Base-by-base conservation (phyloP, 2,113 vertebrate species). In the Camelus dromedarius region DNA sequence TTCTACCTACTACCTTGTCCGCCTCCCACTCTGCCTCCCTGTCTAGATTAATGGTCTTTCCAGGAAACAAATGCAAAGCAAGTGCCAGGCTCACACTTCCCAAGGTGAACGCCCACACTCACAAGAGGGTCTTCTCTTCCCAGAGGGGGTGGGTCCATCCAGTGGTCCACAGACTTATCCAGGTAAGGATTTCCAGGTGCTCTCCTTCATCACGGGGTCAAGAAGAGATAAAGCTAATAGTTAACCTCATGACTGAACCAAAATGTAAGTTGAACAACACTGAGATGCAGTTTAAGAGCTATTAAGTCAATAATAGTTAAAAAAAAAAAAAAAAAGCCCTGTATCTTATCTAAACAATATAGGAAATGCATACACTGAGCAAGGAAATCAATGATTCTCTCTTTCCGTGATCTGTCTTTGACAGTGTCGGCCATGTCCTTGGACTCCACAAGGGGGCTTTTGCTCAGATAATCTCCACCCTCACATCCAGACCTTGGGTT, bases 401-500 rank as follows among this genome's bases (percentile, higher is more conserved):
- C 0, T 20, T 5, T 35, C 22, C 1, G 1, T 8, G 56, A 19
- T 66, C 50, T 26, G 10, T 11, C 35, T 60, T 52, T 82, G 4
- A 0, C 15, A 1, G 11, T 1, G 13, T 26, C 42, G 11, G 48
- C 18, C 30, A 73, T 26, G 5, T 8, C 60, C 24, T 69, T 2
- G 26, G 24, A 26, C 58, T 56, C 8, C 15, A 9, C 4, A n/a
- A 24, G 1, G 0, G 8, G 28, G 5, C 14, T 13, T 1, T 18
- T 2, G 4, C 58, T 15, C 11, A 6, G 35, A 50, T 8, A 26
- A 54, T 56, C 16, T 48, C 35, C 1, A 6, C 13, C 19, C 22
- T 60, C 28, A 8, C 15, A 0, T 15, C 35, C 46, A 46, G 30
- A 28, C 16, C 35, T 26, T 9, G 0, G 20, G 12, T 18, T 64